These are phyloP conservation scores for Holothuria scabra DNA, from an alignment of 53 echinoderm and acorn worm genomes.

Conservation along the genomic window DNA sequence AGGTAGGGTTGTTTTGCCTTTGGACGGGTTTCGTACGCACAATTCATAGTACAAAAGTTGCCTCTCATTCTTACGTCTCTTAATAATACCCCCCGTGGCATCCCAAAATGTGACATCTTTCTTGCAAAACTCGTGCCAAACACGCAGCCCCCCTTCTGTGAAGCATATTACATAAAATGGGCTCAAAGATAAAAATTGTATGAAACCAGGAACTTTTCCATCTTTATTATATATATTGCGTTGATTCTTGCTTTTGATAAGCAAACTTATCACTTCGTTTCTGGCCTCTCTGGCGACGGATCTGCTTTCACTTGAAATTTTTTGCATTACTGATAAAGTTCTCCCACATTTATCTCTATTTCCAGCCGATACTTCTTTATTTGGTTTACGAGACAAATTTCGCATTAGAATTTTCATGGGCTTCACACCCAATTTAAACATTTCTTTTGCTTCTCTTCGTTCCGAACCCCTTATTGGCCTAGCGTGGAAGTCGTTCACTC, in stretches of 20 bases:
- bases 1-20: conserved; percentile 3
- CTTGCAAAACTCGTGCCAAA: conserved; percentile 19
- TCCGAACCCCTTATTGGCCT: too few species aligned
- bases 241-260: not conserved
- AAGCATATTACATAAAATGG: conserved; percentile 18
- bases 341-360: too few species aligned
- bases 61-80: not conserved
- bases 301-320: conserved; percentile 15
- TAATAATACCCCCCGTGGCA: conserved; percentile 5
- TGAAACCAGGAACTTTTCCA: not conserved
- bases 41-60: conserved; percentile 22
- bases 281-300: not conserved
- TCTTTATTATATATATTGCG: not conserved
- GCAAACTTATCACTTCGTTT: not conserved
- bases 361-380: too few species aligned
- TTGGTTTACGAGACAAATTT: too few species aligned
- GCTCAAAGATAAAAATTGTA: not conserved
- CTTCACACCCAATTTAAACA: too few species aligned
- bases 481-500: too few species aligned
- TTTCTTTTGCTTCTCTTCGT: too few species aligned
- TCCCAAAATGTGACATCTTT: conserved; percentile 21
- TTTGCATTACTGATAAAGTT: too few species aligned
- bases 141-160: conserved; percentile 13
- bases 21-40: not conserved
- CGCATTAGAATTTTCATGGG: too few species aligned